Conservation (phyloP, 2,797 vertebrate species). For the Cheracebus regulus region DNA sequence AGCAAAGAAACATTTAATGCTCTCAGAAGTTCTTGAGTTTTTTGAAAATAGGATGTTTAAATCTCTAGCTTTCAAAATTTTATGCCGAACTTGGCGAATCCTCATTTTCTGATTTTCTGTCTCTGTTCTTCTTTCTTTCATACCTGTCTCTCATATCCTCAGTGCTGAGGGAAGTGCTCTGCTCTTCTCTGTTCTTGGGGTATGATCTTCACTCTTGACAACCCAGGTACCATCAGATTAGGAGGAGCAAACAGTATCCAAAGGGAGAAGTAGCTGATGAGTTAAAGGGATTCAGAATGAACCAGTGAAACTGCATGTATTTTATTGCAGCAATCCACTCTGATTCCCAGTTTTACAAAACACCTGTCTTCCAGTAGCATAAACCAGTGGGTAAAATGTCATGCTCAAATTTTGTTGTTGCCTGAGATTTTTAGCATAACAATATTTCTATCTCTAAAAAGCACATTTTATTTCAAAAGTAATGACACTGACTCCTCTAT, state of each 20-base stretch:
- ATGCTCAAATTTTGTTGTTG: neutral
- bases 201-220: neutral
- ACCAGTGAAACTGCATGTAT: neutral
- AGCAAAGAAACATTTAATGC: neutral
- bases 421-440: slow-evolving; percentile 37
- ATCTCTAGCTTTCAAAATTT: neutral
- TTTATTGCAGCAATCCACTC: neutral
- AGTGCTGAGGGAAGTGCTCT: neutral
- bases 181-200: neutral
- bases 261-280: neutral
- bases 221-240: neutral
- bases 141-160: neutral
- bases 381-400: neutral
- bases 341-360: slow-evolving; percentile 30
- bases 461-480: neutral
- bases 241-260: neutral
- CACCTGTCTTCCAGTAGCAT: neutral
- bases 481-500: neutral
- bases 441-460: slow-evolving; percentile 5
- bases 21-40: neutral
- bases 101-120: neutral
- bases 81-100: neutral
- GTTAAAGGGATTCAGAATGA: neutral
- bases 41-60: neutral
- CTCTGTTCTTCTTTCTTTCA: neutral